phyloP scores from a whole-genome alignment of 2,797 vertebrate genomes.

The Eidolon dupreanum region DNA sequence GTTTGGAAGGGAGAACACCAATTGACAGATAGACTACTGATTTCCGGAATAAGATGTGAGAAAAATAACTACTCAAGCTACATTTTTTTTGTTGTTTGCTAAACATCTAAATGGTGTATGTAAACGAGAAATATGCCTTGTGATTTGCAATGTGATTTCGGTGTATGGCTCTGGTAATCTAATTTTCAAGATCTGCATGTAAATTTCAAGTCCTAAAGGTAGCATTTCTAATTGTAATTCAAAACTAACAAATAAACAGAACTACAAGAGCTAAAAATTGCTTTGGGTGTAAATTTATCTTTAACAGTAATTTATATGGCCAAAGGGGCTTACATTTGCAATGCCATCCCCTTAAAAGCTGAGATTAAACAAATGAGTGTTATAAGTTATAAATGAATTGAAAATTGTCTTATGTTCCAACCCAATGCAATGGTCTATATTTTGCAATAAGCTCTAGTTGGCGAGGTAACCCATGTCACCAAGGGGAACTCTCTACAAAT shows the following conservation, averaged over 20 bases:
- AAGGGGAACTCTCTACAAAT: constrained; percentile 64
- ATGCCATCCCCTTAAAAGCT: constrained; percentile 54
- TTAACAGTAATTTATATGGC: constrained; percentile 67
- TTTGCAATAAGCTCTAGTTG: constrained; percentile 74
- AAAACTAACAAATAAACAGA: constrained; percentile 50
- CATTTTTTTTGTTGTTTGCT: constrained; percentile 77
- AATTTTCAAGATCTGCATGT: constrained; percentile 49
- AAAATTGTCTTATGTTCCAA: constrained; percentile 36
- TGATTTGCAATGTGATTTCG: constrained; percentile 75
- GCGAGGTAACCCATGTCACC: constrained; percentile 78
- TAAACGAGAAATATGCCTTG: constrained; percentile 73
- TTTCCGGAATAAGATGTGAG: constrained; percentile 74
- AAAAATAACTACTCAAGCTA: constrained; percentile 78
- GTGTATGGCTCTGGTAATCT: constrained; percentile 66
- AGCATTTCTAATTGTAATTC: constrained; percentile 59
- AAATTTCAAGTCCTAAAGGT: constrained; percentile 52
- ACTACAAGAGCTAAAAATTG: constrained; percentile 4
- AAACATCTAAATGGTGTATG: constrained; percentile 70
- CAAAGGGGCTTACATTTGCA: constrained; percentile 58
- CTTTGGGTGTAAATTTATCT: constrained; percentile 51
- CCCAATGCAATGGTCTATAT: constrained; percentile 44
- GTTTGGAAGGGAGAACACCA: constrained; percentile 72
- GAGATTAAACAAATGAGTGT: constrained; percentile 56
- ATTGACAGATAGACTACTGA: constrained; percentile 74
- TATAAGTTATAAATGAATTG: constrained; percentile 60